phyloP scores from a whole-genome alignment of 2,888 invertebrate species.

The Eutolmus rufibarbis region DNA sequence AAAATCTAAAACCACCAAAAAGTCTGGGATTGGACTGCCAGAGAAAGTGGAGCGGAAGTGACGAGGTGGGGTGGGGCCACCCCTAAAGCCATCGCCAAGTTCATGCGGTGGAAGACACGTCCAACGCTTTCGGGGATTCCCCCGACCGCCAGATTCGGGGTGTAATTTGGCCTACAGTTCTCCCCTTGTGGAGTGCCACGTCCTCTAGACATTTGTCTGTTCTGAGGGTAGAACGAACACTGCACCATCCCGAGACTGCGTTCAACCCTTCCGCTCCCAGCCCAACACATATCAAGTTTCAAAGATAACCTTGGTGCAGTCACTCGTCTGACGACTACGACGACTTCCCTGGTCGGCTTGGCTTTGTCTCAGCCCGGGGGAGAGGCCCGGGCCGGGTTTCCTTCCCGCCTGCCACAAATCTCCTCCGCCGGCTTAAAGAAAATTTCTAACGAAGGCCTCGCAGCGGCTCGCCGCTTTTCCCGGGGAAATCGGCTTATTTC shows the following conservation, averaged over 20 bases:
- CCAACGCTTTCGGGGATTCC: not conserved
- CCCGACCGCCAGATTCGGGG: not conserved
- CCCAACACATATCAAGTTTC: not conserved
- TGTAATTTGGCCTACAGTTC: not conserved
- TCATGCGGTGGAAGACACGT: not conserved
- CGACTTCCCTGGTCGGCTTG: not conserved
- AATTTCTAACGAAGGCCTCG: not conserved
- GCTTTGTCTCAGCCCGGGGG: not conserved
- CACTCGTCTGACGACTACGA: not conserved
- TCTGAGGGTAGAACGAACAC: not conserved
- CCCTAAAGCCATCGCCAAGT: not conserved
- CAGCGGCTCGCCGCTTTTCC: not conserved
- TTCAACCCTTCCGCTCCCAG: not conserved
- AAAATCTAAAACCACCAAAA: not conserved
- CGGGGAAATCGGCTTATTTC: slow-evolving; percentile 5
- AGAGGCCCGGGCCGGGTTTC: not conserved
- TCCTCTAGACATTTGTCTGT: not conserved
- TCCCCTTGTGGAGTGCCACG: not conserved
- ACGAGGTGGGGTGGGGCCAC: not conserved
- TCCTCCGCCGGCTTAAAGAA: not conserved
- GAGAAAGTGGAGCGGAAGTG: slow-evolving; percentile 1
- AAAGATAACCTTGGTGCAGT: slow-evolving; percentile 4
- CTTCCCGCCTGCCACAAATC: not conserved
- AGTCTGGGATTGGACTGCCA: not conserved
- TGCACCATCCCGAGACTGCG: not conserved